Conservation (phyloP, 2,797 vertebrate genomes). For the Pogoniulus pusillus region DNA sequence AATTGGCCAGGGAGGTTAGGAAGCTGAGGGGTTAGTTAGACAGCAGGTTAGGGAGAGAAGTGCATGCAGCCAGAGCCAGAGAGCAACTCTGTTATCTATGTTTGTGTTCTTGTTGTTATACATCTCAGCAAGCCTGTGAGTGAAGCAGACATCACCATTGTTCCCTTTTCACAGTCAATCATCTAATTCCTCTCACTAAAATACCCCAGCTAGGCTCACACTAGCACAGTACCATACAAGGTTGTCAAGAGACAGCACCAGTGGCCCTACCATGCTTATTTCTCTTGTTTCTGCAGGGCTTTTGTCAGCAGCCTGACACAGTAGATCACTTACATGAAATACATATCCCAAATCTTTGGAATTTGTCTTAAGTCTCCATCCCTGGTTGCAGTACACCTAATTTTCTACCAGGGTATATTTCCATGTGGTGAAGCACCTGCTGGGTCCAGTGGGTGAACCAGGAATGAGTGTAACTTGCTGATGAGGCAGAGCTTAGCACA, state of each 20-base stretch:
- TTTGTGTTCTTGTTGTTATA: too few species aligned
- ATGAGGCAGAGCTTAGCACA: fast-evolving
- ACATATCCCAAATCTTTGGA: neutral
- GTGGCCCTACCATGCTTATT: neutral
- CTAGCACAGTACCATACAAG: neutral
- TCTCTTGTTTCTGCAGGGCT: neutral
- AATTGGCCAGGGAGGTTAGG: too few species aligned
- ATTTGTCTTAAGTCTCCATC: neutral
- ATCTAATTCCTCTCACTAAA: too few species aligned
- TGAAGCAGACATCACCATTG: too few species aligned
- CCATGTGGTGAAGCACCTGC: neutral
- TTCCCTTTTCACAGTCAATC: too few species aligned
- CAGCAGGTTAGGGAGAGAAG: too few species aligned
- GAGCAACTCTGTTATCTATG: too few species aligned
- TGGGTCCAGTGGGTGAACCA: neutral
- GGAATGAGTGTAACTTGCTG: fast-evolving
- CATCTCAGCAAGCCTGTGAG: too few species aligned
- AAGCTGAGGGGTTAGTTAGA: too few species aligned
- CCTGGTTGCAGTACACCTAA: neutral
- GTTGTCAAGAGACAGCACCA: neutral
- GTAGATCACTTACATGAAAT: neutral
- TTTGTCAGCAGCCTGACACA: neutral
- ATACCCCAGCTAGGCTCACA: too few species aligned
- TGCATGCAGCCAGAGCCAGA: too few species aligned
- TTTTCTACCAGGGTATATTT: neutral